Percentiles rank a stretch among this genome's conserved stretches.
Conservation (phyloP, 1,140 invertebrate species). For the Plutomurus gul region DNA sequence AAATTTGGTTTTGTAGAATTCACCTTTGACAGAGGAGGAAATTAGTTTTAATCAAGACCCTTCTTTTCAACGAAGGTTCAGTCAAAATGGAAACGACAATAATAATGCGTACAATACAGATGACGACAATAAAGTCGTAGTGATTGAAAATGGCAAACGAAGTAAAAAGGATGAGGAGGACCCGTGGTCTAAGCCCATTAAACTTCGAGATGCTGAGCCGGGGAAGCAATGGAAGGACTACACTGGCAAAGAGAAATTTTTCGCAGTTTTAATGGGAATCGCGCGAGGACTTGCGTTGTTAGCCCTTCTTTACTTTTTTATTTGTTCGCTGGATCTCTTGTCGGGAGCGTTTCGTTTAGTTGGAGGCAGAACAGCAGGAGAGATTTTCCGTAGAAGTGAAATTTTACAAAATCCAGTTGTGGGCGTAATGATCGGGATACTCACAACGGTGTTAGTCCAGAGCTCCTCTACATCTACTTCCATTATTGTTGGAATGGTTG, state of each 20-base stretch:
- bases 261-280: not conserved
- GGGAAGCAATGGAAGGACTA: not conserved
- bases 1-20: too few relatives aligned
- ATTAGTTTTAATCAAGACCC: not conserved
- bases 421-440: slow-evolving; percentile 64
- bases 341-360: slow-evolving; percentile 64
- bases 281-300: slow-evolving; percentile 57
- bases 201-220: not conserved
- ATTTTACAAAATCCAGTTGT: slow-evolving; percentile 64
- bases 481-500: slow-evolving; percentile 68
- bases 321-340: slow-evolving; percentile 65
- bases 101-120: not conserved
- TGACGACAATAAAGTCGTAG: not conserved
- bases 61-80: not conserved
- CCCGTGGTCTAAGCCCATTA: not conserved
- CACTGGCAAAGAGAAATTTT: not conserved
- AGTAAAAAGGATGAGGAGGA: not conserved
- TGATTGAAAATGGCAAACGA: not conserved
- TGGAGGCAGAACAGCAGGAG: slow-evolving; percentile 59
- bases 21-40: not conserved
- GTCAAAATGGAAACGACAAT: not conserved
- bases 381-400: slow-evolving; percentile 60
- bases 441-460: slow-evolving; percentile 67
- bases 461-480: slow-evolving; percentile 67
- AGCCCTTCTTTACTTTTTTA: slow-evolving; percentile 63